Evolutionary conservation across 2,888 invertebrate genomes (phyloP).

Genomic region (Ischnura elegans): DNA sequence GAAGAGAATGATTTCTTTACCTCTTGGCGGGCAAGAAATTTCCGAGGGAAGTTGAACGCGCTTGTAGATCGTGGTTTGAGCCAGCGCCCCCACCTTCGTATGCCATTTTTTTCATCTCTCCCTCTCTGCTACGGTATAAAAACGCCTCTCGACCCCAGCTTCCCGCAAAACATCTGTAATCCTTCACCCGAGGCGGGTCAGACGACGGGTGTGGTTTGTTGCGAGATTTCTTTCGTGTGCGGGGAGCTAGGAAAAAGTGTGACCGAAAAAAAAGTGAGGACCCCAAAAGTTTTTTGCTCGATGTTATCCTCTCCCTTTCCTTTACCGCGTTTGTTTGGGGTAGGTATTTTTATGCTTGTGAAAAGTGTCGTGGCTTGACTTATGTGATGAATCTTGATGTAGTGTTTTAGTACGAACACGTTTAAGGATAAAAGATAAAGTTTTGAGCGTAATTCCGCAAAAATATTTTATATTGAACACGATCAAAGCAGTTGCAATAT

Average conservation of each 20-base stretch:
- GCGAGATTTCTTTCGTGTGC: neutral
- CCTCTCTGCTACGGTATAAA: neutral
- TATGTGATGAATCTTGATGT: too few species aligned
- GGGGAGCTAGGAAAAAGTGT: neutral
- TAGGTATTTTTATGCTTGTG: neutral
- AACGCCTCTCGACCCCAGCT: neutral
- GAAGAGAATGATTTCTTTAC: neutral
- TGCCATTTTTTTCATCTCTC: neutral
- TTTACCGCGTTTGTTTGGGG: neutral
- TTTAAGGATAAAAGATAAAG: too few species aligned
- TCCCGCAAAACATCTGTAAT: conserved; percentile 7
- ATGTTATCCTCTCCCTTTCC: neutral
- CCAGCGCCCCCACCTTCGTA: too few species aligned
- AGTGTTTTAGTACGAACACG: too few species aligned
- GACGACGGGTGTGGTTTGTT: neutral
- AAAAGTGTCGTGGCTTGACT: neutral
- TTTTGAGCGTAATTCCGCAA: too few species aligned
- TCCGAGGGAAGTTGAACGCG: conserved; percentile 5
- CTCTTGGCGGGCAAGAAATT: neutral
- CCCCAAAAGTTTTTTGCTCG: too few species aligned
- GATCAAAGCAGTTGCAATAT: too few species aligned
- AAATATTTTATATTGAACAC: too few species aligned
- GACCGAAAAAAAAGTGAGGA: neutral
- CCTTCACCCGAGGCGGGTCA: neutral
- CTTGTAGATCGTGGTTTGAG: neutral